These are phyloP conservation scores for Cybosia mesomella DNA, from an alignment of 2,888 invertebrate species.

Conservation along the genomic window DNA sequence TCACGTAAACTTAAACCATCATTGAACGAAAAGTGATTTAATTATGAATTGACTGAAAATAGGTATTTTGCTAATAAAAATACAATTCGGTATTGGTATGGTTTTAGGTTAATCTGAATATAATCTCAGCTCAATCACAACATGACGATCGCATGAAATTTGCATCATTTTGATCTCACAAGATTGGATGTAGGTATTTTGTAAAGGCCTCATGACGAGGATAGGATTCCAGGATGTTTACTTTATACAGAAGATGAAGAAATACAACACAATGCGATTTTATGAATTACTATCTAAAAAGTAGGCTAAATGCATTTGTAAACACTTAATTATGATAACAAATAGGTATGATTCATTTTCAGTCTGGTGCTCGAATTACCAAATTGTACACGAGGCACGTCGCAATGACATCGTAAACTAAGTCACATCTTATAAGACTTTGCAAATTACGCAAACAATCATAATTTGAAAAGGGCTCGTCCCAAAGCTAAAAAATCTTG, in stretches of 20 bases:
- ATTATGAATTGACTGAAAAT: background rate
- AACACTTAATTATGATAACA: background rate
- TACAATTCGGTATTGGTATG: no score
- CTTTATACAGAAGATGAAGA: no score
- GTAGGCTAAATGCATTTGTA: background rate
- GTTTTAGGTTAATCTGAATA: no score
- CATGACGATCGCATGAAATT: no score
- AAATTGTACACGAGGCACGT: background rate
- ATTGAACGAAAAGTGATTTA: background rate
- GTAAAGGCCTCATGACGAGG: no score
- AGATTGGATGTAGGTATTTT: no score
- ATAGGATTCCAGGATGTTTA: no score
- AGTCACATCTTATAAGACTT: background rate
- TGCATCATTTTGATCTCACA: no score
- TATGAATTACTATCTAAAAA: background rate
- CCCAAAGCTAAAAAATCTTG: no score
- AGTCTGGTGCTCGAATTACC: background rate
- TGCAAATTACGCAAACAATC: background rate
- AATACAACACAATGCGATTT: background rate
- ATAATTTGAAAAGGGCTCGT: background rate
- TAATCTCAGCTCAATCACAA: no score
- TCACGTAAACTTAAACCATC: no score
- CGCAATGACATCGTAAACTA: background rate
- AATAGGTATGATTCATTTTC: background rate
- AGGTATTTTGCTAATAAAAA: background rate